A percentile compares a stretch with the other conserved stretches of the same genome.
Evolutionary conservation across 2,797 vertebrate species (phyloP).

Genomic region (Chromis chromis): DNA sequence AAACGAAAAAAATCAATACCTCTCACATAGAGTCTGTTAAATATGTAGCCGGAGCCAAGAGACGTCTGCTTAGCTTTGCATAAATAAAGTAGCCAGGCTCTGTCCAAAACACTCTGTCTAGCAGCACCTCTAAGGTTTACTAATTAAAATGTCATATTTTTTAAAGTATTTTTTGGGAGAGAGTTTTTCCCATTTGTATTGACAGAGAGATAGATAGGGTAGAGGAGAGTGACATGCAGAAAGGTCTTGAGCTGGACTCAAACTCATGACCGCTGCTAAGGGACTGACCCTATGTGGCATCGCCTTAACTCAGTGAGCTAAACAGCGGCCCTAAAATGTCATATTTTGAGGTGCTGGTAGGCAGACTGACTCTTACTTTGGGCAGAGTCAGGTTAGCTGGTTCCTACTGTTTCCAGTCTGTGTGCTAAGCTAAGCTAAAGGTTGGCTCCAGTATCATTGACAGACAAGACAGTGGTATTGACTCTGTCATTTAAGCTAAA

Average conservation of each 20-base stretch:
- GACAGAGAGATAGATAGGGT: no score
- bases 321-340: no score
- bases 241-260: no score
- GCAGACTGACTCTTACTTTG: background rate
- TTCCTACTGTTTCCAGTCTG: slow-evolving; percentile 2
- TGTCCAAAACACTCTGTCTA: background rate
- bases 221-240: no score
- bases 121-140: background rate
- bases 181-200: no score
- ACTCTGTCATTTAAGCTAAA: slow-evolving; percentile 10
- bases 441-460: background rate
- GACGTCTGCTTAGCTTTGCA: slow-evolving; percentile 12
- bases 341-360: background rate
- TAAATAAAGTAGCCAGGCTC: background rate
- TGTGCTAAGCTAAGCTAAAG: slow-evolving; percentile 13
- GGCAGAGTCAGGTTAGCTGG: background rate
- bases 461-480: background rate
- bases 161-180: no score
- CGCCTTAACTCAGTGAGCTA: no score
- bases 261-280: no score
- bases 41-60: background rate
- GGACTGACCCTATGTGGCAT: no score
- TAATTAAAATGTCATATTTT: background rate
- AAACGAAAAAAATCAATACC: background rate
- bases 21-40: background rate